Base-by-base conservation (phyloP, 2,888 invertebrate species). In the Drosophila prostipennis region DNA sequence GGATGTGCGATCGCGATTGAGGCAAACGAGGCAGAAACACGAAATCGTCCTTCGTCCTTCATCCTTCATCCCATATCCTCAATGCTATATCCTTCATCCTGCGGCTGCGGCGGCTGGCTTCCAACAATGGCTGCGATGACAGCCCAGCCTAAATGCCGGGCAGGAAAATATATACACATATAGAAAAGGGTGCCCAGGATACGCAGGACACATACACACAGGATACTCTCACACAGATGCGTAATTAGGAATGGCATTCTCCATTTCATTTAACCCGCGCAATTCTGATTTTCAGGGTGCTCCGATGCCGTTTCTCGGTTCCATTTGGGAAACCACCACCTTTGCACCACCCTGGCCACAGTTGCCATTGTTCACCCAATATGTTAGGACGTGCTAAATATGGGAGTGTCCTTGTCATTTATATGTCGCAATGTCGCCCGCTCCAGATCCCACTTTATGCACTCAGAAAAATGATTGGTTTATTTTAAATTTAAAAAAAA, bases 381-480 rank as follows among this genome's bases (percentile, higher is more conserved):
- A 59, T 78, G 79, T 82, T 77, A 82, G 74, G 77, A 83, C 85
- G 89, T 87, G 90, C 85, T 91, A 90, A 91, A 90, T 90, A 89
- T 91, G 91, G 91, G 91, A 90, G 90, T 90, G 90, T 90, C 91
- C 91, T 90, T 87, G 90, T 88, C 90, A 89, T 89, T 86, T 86
- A 88, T 80, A 87, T 87, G 83, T 89, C 77, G 84, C 87, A 81
- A 77, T 74, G 74, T 77, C 81, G 59, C 52, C 39, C 55, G 57
- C 29, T 40, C 54, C 34, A 68, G 74, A 73, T 78, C 72, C 72
- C 85, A 74, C 75, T 80, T 69, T 42, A 37, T 58, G 39, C 70
- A 65, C 46, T 1, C 32, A 0, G 26, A 29, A 11, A 46, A 46
- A 46, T 4, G 26, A 26, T 26, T 26, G 26, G 26, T 26, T 26